A percentile compares a stretch with the other conserved stretches of the same genome.
Evolutionary conservation across 2,113 vertebrate genomes (phyloP).

Genomic region (Aramus guarauna): DNA sequence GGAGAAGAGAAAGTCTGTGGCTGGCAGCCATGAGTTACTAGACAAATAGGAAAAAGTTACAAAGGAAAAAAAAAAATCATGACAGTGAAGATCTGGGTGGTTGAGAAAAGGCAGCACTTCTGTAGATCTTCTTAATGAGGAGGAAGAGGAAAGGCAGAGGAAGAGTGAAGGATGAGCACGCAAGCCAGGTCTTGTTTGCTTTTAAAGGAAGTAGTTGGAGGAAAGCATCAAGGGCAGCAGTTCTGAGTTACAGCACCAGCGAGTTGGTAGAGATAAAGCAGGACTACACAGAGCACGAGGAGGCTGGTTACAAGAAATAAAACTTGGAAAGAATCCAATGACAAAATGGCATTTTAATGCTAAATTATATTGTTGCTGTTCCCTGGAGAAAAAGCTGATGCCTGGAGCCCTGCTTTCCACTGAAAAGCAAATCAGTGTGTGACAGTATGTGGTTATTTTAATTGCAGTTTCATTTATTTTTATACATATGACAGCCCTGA

Average conservation of each 20-base stretch:
- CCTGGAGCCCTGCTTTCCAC: background rate
- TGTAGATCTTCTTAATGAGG: background rate
- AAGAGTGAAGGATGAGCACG: background rate
- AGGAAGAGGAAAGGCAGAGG: background rate
- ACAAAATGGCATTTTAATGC: constrained; percentile 8
- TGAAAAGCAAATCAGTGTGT: background rate
- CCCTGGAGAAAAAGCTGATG: background rate
- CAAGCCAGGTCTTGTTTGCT: background rate
- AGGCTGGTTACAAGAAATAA: background rate
- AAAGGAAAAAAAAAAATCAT: background rate
- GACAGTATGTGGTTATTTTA: background rate
- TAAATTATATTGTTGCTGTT: background rate
- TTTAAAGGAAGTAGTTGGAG: background rate
- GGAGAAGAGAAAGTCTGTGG: background rate
- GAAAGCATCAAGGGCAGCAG: background rate
- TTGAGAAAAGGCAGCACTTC: background rate
- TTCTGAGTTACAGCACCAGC: background rate
- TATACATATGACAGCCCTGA: background rate
- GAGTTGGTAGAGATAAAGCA: background rate
- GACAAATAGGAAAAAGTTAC: background rate
- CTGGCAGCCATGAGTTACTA: background rate
- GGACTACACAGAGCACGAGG: background rate
- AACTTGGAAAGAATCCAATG: background rate
- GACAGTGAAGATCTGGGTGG: background rate
- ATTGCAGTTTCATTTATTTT: constrained; percentile 16